Conservation (phyloP, 2,113 vertebrate genomes). For the Hippocampus mohnikei region DNA sequence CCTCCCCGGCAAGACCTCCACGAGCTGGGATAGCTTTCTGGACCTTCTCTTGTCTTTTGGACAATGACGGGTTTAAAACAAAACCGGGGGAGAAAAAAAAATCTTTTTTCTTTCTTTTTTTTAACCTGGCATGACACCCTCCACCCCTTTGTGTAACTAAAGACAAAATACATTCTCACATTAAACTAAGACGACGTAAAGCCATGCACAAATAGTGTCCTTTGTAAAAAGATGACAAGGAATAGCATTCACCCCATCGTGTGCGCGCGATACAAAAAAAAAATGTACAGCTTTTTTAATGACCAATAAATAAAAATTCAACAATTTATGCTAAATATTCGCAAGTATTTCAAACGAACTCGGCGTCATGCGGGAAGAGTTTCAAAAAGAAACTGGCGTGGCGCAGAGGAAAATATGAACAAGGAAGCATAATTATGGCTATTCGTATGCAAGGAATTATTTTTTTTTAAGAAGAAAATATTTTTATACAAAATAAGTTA, state of each 20-base stretch:
- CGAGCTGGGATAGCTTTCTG: slow-evolving; percentile 81
- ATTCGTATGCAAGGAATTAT: slow-evolving; percentile 50
- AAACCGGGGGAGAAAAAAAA: slow-evolving; percentile 49
- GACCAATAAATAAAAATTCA: slow-evolving; percentile 64
- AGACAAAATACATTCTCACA: slow-evolving; percentile 47
- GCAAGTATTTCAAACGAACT: slow-evolving; percentile 46
- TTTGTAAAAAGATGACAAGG: slow-evolving; percentile 19
- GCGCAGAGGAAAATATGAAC: slow-evolving; percentile 68
- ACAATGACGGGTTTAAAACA: slow-evolving; percentile 88
- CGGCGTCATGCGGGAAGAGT: slow-evolving; percentile 63
- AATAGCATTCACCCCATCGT: neutral
- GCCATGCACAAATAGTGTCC: slow-evolving; percentile 61
- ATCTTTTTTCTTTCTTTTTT: slow-evolving; percentile 41
- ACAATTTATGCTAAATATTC: neutral
- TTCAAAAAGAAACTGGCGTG: slow-evolving; percentile 56
- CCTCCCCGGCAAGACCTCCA: slow-evolving; percentile 91
- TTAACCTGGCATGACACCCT: slow-evolving; percentile 61
- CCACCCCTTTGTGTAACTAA: slow-evolving; percentile 33
- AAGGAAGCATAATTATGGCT: neutral
- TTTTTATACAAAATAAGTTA: slow-evolving; percentile 71
- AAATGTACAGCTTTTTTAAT: slow-evolving; percentile 53
- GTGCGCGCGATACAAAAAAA: slow-evolving; percentile 40
- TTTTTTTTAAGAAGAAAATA: slow-evolving; percentile 40
- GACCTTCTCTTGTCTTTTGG: slow-evolving; percentile 81
- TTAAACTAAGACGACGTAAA: slow-evolving; percentile 57